These are phyloP conservation scores for Synodontis membranacea DNA, from an alignment of 2,113 vertebrate species.

Conservation along the genomic window DNA sequence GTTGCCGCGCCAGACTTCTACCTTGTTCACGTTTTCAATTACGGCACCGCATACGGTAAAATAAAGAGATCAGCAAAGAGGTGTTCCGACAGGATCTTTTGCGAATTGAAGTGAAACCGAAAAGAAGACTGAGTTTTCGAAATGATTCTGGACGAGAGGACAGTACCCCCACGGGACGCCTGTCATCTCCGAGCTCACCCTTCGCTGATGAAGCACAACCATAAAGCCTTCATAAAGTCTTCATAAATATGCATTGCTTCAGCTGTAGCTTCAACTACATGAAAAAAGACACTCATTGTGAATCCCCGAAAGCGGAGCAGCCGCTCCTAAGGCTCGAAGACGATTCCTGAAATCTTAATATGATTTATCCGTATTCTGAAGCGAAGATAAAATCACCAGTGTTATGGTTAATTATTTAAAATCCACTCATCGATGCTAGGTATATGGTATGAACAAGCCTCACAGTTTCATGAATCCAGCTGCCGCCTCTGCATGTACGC, in stretches of 20 bases:
- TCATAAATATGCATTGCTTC: conserved; percentile 60
- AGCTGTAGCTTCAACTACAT: conserved; percentile 42
- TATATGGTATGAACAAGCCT: not conserved
- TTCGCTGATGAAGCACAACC: conserved; percentile 53
- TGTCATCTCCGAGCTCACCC: conserved; percentile 36
- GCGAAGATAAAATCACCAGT: conserved; percentile 12
- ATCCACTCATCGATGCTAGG: not conserved
- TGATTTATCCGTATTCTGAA: conserved; percentile 20
- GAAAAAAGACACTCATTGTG: conserved; percentile 28
- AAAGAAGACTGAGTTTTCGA: conserved; percentile 10
- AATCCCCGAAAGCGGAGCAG: conserved; percentile 3
- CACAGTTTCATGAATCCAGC: not conserved
- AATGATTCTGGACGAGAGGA: conserved; percentile 29
- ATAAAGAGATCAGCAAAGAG: conserved; percentile 23
- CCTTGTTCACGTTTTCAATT: conserved; percentile 2
- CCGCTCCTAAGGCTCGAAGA: not conserved
- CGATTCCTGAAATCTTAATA: conserved; percentile 20
- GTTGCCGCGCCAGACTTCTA: not conserved
- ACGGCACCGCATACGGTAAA: not conserved
- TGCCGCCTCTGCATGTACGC: conserved; percentile 14
- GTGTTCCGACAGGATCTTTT: conserved; percentile 14
- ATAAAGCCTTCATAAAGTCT: conserved; percentile 57
- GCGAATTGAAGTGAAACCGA: conserved; percentile 26
- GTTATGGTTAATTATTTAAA: conserved; percentile 12
- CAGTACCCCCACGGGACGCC: conserved; percentile 26